Evolutionary conservation across 2,113 vertebrate species (phyloP).

Genomic region (Saimiri boliviensis): DNA sequence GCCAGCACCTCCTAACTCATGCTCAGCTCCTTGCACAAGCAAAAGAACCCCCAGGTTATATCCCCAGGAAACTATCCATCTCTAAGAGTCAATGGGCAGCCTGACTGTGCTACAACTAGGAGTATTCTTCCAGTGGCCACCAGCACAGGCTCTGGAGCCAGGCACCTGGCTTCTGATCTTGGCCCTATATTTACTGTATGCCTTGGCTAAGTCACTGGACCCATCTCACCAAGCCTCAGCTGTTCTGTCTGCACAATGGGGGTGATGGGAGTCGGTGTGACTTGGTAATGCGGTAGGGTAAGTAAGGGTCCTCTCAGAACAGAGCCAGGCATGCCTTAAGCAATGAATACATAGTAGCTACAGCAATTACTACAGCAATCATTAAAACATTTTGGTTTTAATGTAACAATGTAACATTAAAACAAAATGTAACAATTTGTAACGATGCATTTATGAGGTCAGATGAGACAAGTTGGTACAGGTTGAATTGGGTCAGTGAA

Average conservation of each 20-base stretch:
- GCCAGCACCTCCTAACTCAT: neutral
- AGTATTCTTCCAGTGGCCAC: too few relatives aligned
- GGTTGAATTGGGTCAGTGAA: neutral
- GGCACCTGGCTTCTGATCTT: neutral
- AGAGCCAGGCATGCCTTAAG: neutral
- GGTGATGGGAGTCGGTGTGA: neutral
- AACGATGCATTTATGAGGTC: neutral
- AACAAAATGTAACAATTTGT: too few relatives aligned
- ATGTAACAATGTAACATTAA: too few relatives aligned
- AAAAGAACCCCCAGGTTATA: neutral
- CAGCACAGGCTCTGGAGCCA: neutral
- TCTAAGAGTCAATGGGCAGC: neutral
- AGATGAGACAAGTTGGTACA: neutral
- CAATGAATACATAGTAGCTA: neutral
- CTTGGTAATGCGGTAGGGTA: neutral
- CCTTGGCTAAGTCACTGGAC: neutral
- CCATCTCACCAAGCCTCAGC: neutral
- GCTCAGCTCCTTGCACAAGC: neutral
- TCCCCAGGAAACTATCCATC: neutral
- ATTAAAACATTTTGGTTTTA: neutral
- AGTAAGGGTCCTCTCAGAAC: neutral
- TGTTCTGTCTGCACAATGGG: neutral
- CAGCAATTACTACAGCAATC: neutral
- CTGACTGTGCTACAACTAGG: neutral
- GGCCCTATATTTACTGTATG: neutral